Evolutionary conservation across 2,113 vertebrate genomes (phyloP), one percentile per base, ranked within the genome.

Genomic region (Nothocercus nigrocapillus): DNA sequence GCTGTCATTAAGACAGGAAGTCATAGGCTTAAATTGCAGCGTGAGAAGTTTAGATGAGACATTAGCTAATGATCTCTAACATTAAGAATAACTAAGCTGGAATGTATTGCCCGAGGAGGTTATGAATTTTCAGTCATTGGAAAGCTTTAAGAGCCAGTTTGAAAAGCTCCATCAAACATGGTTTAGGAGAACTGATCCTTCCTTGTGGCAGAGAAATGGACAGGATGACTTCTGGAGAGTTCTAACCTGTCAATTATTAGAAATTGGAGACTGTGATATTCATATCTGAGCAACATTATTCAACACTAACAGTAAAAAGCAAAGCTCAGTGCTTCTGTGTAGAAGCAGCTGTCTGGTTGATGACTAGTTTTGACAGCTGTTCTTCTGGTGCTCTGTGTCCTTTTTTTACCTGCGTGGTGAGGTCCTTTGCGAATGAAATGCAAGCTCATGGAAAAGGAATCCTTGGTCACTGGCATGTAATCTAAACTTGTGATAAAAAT

Each of bases 1-100:
- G 27, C 56, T 81, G 56, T 84, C 86, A 92, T 70, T 61, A 84
- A 81, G 88, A 68, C n/a, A 75, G 89, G 68, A 72, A 89, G 68
- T 75, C 20, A 20, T 13, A 11, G 83, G 49, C 22, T 82, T 61
- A 36, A 61, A 21, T 56, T 92, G 38, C 32, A 75, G 36, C 16
- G 75, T 72, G 56, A 87, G 40, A 63, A 83, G 54, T 78, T 62
- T 45, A 84, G 51, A 56, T 72, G 89, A 87, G 62, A 61, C 32
- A 32, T 67, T 56, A 42, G 42, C 49, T 68, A 85, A 72, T 58
- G 32, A 53, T 84, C 22, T 85, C 36, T 58, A 69, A 32, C 22
- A 42, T 61, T 90, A 51, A 45, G 73, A 93, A 42, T 28, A 87
- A 28, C 11, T 67, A 74, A 56, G 16, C 56, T 94, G 77, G 56